Percentiles rank a stretch among this genome's conserved stretches.
These are phyloP conservation scores for Hetaerina americana DNA, from an alignment of 1,140 invertebrate species.

Conservation along the genomic window DNA sequence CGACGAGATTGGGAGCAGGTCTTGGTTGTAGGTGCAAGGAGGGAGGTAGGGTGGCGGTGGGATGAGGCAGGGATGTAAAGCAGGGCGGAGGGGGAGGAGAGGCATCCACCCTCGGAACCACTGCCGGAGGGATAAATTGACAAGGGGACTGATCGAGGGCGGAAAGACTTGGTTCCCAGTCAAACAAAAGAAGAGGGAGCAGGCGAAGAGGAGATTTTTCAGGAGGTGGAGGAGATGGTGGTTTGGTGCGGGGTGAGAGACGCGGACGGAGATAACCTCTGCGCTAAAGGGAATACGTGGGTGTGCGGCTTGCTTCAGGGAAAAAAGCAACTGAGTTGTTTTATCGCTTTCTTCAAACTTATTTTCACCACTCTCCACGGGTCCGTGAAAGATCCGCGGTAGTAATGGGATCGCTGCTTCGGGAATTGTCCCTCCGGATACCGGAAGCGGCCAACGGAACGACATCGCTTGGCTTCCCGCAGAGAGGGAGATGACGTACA, in stretches of 20 bases:
- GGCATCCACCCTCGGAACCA: background rate
- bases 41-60: background rate
- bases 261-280: background rate
- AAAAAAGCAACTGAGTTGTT: no score
- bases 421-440: no score
- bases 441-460: no score
- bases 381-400: no score
- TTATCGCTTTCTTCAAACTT: no score
- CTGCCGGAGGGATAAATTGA: background rate
- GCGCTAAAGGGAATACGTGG: background rate
- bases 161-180: background rate
- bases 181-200: background rate
- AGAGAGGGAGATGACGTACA: no score
- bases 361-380: no score
- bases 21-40: background rate
- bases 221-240: background rate
- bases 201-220: background rate
- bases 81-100: background rate
- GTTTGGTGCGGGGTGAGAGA: background rate
- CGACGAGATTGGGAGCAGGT: background rate
- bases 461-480: no score
- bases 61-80: background rate
- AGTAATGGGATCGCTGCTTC: no score
- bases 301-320: no score
- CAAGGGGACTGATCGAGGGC: background rate